A percentile compares a stretch with the other conserved stretches of the same genome.
These are phyloP conservation scores for Parazoanthus darwini DNA, from an alignment of 92 coral and sea anemone species.

Conservation along the genomic window DNA sequence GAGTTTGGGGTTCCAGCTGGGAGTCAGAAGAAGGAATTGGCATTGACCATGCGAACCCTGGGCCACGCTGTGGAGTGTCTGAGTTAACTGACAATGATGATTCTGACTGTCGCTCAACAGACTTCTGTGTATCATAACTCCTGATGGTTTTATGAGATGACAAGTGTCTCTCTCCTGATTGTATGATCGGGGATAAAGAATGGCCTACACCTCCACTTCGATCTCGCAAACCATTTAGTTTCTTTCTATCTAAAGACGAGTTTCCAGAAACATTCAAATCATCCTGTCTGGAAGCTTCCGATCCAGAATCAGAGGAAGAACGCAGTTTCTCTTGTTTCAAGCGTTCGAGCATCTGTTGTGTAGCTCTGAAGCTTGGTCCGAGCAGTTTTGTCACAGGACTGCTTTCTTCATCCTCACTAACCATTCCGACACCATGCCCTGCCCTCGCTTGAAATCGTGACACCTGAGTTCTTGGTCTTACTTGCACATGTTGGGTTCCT, in stretches of 20 bases:
- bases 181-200: background rate
- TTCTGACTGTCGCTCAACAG: conserved; percentile 2
- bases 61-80: conserved; percentile 30
- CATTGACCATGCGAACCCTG: conserved; percentile 40
- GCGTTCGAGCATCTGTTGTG: conserved; percentile 77
- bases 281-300: conserved; percentile 43
- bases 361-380: conserved; percentile 94
- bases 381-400: conserved; percentile 96
- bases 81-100: conserved; percentile 5
- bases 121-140: background rate
- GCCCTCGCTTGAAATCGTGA: conserved; percentile 23
- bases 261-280: background rate
- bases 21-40: conserved; percentile 33
- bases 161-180: conserved; percentile 10
- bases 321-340: conserved; percentile 67
- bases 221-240: background rate
- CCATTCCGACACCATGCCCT: conserved; percentile 53
- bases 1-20: background rate
- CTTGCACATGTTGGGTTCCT: background rate
- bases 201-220: background rate
- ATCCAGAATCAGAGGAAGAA: conserved; percentile 48
- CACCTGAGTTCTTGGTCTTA: conserved; percentile 21
- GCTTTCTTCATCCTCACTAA: conserved; percentile 70
- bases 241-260: background rate
- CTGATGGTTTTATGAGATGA: background rate